These are phyloP conservation scores for Thereva unica DNA, from an alignment of 2,888 invertebrate species.

Conservation along the genomic window DNA sequence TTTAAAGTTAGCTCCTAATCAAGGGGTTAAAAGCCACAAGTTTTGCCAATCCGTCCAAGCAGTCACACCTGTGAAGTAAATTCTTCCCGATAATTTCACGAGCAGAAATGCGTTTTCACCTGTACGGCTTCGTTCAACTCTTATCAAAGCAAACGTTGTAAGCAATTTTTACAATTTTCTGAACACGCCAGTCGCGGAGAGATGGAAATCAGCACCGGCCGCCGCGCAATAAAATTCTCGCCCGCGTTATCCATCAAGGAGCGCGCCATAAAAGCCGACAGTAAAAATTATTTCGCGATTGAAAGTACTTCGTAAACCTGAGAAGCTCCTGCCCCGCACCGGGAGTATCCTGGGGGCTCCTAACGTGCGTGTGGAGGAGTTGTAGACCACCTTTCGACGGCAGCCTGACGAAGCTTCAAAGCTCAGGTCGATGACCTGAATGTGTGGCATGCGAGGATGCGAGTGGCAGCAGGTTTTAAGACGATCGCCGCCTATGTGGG, in stretches of 20 bases:
- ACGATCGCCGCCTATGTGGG: conserved; percentile 15
- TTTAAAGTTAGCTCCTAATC: too few species aligned
- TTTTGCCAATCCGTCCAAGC: too few species aligned
- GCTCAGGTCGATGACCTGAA: conserved; percentile 23
- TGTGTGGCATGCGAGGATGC: conserved; percentile 19
- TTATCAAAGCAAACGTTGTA: too few species aligned
- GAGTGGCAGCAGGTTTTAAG: conserved; percentile 16
- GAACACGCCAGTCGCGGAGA: too few species aligned
- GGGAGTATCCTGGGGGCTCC: conserved; percentile 1
- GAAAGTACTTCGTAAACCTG: conserved; percentile 6
- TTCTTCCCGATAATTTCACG: too few species aligned
- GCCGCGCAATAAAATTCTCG: conserved; percentile 24
- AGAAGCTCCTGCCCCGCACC: not conserved
- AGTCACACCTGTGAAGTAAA: too few species aligned
- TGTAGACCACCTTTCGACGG: not conserved
- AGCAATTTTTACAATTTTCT: too few species aligned
- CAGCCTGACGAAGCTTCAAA: conserved; percentile 3
- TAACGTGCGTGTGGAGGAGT: not conserved
- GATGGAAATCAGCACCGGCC: conserved; percentile 1
- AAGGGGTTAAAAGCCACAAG: too few species aligned
- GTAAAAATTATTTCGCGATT: conserved; percentile 15
- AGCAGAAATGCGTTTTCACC: too few species aligned
- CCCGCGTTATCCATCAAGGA: not conserved
- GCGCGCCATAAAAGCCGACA: not conserved
- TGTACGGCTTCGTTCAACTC: too few species aligned